Evolutionary conservation across 2,888 invertebrate species (phyloP), one percentile per base, ranked within the genome.

Genomic region (Patella ulyssiponensis): DNA sequence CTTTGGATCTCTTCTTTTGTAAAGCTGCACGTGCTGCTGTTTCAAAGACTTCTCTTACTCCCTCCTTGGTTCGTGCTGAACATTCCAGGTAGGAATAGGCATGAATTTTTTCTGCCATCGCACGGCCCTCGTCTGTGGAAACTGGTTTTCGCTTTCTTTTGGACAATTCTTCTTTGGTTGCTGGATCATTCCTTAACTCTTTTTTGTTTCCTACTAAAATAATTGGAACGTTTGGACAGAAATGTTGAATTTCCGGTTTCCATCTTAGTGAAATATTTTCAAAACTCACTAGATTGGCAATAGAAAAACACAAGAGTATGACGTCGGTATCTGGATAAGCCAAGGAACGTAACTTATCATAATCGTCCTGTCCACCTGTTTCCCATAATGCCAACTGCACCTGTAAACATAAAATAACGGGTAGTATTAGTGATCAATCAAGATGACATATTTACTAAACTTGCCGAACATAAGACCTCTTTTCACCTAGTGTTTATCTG

Each of bases 211-310:
- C 99, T 90, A 99, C 99, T 90, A 99, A 94, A 90, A 99, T 98
- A 88, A 99, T 98, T 90, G 99, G 99, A 90, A 99, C 98, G 93
- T 97, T 98, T 85, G 99, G 98, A 93, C 99, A 99, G 93, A 99
- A 99, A 94, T 99, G 99, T 82, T 92, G 91, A 75, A 93, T 93
- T 94, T 99, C 99, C 73, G 99, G 99, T 84, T 97, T 98, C 99
- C 99, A 99, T 94, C 99, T 99, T 93, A 99, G 98, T 84, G 98
- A 97, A 93, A 99, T 98, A 94, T 99, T 99, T 94, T 98, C 98
- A 93, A 99, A 94, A 89, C 98, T 98, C 93, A 99, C 99, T 2
- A 98, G 99, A 91, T 97, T 98, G 93, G 98, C 99, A 91, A 99
- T 98, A 87, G 98, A 97, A 94, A 99, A 99, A 94, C 99, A 99